A percentile compares a stretch with the other conserved stretches of the same genome.
Conservation (phyloP, 1,140 invertebrate genomes). For the Oreohelix idahoensis region DNA sequence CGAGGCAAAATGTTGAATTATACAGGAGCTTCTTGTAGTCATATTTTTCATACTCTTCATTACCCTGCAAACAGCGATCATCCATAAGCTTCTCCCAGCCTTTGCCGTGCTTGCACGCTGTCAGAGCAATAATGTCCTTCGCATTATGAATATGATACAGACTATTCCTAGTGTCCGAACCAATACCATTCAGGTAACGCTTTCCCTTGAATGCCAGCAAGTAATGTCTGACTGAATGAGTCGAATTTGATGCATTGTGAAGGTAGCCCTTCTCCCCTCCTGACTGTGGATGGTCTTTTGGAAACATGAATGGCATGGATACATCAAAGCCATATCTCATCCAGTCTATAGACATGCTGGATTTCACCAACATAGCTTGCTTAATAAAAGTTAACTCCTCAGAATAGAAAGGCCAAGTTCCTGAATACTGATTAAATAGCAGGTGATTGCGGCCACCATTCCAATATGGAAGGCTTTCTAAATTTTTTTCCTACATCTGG, state of each 20-base stretch:
- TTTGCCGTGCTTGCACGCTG: constrained; percentile 98
- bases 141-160: constrained; percentile 98
- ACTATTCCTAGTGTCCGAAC: constrained; percentile 97
- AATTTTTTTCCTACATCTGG: constrained; percentile 86
- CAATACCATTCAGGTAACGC: constrained; percentile 98
- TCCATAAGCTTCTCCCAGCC: constrained; percentile 91
- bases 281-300: constrained; percentile 92
- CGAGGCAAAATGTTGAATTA: too few species aligned
- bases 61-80: constrained; percentile 93
- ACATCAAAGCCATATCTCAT: constrained; percentile 94
- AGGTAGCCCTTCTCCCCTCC: constrained; percentile 86
- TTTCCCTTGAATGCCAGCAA: constrained; percentile 96
- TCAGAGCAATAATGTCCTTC: constrained; percentile 94
- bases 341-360: constrained; percentile 89
- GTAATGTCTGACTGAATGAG: constrained; percentile 81
- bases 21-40: too few species aligned
- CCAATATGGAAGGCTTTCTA: constrained; percentile 87
- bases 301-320: constrained; percentile 96
- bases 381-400: constrained; percentile 94
- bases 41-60: constrained; percentile 97
- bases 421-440: constrained; percentile 98
- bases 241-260: constrained; percentile 81
- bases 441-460: constrained; percentile 97
- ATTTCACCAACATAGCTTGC: constrained; percentile 96
- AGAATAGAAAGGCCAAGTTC: constrained; percentile 97